These are phyloP conservation scores for Gonatopus flavifemur DNA, from an alignment of 1,140 invertebrate genomes.

Conservation along the genomic window DNA sequence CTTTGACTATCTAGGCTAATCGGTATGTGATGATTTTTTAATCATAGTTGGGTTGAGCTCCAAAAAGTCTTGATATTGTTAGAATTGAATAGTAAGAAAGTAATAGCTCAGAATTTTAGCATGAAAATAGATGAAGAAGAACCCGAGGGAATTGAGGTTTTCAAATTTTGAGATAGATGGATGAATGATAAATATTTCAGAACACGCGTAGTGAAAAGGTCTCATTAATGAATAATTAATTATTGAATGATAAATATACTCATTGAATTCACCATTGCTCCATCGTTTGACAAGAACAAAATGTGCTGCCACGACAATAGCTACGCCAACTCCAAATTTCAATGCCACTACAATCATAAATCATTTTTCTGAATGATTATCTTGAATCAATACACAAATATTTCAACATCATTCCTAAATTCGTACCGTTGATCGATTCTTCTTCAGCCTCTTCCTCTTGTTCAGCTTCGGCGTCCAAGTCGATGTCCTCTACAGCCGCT, in stretches of 20 bases:
- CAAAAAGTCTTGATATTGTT: no score
- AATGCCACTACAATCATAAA: constrained; percentile 72
- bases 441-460: constrained; percentile 42
- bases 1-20: no score
- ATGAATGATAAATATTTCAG: no score
- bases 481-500: constrained; percentile 39
- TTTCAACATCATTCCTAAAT: not conserved
- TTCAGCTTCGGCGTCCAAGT: constrained; percentile 29
- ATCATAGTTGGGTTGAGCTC: no score
- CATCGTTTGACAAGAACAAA: constrained; percentile 66
- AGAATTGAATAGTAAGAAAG: no score
- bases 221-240: not conserved
- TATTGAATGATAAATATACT: constrained; percentile 6
- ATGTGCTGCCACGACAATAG: constrained; percentile 75
- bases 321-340: constrained; percentile 75
- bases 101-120: no score
- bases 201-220: constrained; percentile 10
- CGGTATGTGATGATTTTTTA: no score
- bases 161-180: no score
- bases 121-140: no score
- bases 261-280: constrained; percentile 50
- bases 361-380: constrained; percentile 31
- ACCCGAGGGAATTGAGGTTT: no score
- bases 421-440: constrained; percentile 49
- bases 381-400: constrained; percentile 9